Evolutionary conservation across 1,140 invertebrate genomes (phyloP), one percentile per base, ranked within the genome.

Genomic region (Atopsyche davidsoni): DNA sequence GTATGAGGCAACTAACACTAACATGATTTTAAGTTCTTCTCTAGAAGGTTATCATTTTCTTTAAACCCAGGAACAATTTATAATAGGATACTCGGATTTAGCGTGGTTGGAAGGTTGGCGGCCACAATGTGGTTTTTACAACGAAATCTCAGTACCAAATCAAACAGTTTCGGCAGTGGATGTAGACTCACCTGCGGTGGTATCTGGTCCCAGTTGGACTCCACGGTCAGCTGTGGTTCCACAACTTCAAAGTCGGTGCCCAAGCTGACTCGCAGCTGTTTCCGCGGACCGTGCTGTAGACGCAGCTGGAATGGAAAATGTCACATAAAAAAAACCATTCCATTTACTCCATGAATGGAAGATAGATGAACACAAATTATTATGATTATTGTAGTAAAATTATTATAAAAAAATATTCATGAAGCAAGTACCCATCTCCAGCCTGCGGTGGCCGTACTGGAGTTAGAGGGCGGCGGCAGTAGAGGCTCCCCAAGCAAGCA

Each of bases 241-340:
- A 89, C 78, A 25, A 90, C 77, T 68, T 89, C 85, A 61, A 85
- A 88, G 60, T 87, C 86, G 50, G 82, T 75, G 18, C 82, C 82
- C 13, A 89, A 69, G 0, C 82, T 79, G 14, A 89, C 66, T 59
- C 79, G 82, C 2, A 86, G 75, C 55, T 81, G 77, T 32, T 80
- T 82, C 13, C 69, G 75, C 1, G 69, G 64, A n/a, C 85, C 85
- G 61, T 85, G 83, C 54, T 77, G 76, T 53, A 90, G 79, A 55
- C 81, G 65, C 13, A 78, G 41, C 75, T 78, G 63, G 13, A 64
- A 67, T 0, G 40, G 38, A 58, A 39, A 35, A 44, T 24, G 19
- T 50, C 34, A 46, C 36, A 22, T 34, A 40, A 42, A 21, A 44
- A 54, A 32, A 16, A 16, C 3, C 9, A n/a, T 28, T 28, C n/a